Evolutionary conservation across 2,113 vertebrate species (phyloP).

Genomic region (Carassius carassius): DNA sequence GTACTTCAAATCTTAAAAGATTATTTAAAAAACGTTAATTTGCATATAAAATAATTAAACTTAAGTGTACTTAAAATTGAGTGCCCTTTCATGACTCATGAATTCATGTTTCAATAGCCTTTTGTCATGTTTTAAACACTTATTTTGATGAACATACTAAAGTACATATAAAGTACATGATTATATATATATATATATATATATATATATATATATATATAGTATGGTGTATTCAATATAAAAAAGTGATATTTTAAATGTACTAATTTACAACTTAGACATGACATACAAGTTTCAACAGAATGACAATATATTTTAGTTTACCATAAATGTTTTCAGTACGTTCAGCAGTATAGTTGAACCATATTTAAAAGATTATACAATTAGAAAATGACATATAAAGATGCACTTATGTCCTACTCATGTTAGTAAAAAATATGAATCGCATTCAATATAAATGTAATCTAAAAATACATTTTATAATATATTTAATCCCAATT

Average conservation of each 20-base stretch:
- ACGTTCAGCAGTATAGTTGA: neutral
- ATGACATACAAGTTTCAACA: neutral
- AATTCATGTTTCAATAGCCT: no score
- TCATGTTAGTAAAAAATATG: no score
- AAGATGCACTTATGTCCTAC: neutral
- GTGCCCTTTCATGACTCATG: neutral
- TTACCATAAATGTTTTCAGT: neutral
- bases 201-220: no score
- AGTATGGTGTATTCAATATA: neutral
- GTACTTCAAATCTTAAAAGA: neutral
- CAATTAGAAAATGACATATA: neutral
- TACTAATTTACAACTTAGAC: neutral
- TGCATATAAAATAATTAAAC: neutral
- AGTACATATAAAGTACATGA: neutral
- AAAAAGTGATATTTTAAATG: no score
- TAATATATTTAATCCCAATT: neutral
- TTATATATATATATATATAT: no score
- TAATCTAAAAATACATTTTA: neutral
- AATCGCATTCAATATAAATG: no score
- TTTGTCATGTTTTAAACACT: no score
- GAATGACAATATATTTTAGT: neutral
- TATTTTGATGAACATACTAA: neutral
- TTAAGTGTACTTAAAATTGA: neutral
- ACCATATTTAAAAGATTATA: no score
- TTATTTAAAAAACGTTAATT: neutral